A percentile compares a stretch with the other conserved stretches of the same genome.
phyloP scores from a whole-genome alignment of 64 coral and sea anemone genomes.

The Porites lutea region DNA sequence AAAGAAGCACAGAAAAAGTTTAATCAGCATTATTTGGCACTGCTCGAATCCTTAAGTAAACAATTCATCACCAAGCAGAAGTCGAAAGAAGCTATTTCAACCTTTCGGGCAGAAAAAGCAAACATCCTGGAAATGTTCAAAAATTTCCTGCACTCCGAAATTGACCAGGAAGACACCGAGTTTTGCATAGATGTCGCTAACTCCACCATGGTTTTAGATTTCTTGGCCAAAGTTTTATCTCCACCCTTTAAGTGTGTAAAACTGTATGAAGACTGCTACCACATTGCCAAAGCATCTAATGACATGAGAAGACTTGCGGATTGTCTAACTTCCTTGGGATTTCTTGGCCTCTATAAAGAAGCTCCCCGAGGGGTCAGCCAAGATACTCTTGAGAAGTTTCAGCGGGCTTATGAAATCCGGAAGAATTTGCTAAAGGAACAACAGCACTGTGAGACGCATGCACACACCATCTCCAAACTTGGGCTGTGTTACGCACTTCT shows the following conservation, averaged over 20 bases:
- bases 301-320: slow-evolving; percentile 9
- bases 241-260: neutral
- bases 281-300: neutral
- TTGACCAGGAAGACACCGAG: neutral
- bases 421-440: neutral
- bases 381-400: neutral
- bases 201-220: neutral
- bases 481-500: neutral
- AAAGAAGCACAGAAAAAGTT: neutral
- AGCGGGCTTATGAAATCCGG: neutral
- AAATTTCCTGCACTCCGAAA: neutral
- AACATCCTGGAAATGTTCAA: neutral
- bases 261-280: neutral
- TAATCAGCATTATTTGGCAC: neutral
- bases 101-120: neutral
- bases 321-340: neutral
- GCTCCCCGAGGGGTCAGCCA: neutral
- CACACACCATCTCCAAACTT: slow-evolving; percentile 15
- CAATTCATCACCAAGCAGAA: neutral
- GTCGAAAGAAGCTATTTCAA: neutral
- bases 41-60: neutral
- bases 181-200: neutral
- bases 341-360: slow-evolving; percentile 3
- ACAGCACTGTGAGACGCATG: slow-evolving; percentile 16
- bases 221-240: slow-evolving; percentile 24